Percentiles rank a stretch among this genome's conserved stretches.
phyloP scores from a whole-genome alignment of 2,113 vertebrate genomes.

The Hippoglossus stenolepis region DNA sequence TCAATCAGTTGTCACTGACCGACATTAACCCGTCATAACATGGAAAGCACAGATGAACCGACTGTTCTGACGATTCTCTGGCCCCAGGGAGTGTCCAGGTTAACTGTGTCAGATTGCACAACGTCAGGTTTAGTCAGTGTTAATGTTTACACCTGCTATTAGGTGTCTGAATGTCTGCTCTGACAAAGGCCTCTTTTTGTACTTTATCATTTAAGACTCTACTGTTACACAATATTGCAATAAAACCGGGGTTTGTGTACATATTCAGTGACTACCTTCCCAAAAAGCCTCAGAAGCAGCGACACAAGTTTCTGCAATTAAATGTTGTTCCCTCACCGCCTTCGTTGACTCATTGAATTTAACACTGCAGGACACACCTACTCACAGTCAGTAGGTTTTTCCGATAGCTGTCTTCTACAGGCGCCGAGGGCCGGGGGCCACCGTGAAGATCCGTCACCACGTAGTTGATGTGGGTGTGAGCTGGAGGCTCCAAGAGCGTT shows the following conservation, averaged over 20 bases:
- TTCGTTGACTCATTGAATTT: background rate
- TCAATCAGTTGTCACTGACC: no score
- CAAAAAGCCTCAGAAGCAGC: background rate
- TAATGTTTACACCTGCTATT: background rate
- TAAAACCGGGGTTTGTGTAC: background rate
- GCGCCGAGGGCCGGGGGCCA: conserved; percentile 85
- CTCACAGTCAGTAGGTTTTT: conserved; percentile 75
- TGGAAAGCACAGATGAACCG: background rate
- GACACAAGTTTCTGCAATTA: background rate
- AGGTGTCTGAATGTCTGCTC: background rate
- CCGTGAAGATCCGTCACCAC: conserved; percentile 88
- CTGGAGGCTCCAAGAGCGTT: conserved; percentile 85
- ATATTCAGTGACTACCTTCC: background rate
- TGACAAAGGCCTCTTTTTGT: background rate
- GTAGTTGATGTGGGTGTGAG: conserved; percentile 87
- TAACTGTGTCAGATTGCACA: background rate
- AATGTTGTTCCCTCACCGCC: background rate
- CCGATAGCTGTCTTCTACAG: conserved; percentile 84
- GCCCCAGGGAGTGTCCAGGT: background rate
- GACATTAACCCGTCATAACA: background rate
- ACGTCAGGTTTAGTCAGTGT: background rate
- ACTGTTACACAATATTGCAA: background rate
- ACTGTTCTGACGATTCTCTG: background rate
- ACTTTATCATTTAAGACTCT: background rate
- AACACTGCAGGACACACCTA: conserved; percentile 44